phyloP scores from a whole-genome alignment of 2,888 invertebrate genomes.

The Caenorhabditis macrosperma region DNA sequence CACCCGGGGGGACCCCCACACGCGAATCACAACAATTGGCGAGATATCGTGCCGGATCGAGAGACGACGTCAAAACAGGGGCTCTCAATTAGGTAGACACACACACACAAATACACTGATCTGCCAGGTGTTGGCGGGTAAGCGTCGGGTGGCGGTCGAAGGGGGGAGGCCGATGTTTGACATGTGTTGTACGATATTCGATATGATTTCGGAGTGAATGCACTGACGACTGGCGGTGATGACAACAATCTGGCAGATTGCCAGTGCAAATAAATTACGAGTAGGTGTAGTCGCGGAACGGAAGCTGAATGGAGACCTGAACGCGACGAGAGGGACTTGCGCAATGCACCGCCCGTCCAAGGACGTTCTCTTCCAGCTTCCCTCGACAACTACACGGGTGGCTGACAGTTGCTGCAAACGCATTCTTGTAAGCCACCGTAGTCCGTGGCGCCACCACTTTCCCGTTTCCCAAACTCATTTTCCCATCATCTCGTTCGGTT shows the following conservation, averaged over 20 bases:
- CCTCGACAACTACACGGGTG: too few species aligned
- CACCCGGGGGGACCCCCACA: conserved; percentile 1
- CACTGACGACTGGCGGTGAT: conserved; percentile 26
- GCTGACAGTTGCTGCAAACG: too few species aligned
- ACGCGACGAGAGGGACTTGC: background rate
- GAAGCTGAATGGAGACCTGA: background rate
- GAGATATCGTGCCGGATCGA: background rate
- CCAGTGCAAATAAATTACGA: conserved; percentile 33
- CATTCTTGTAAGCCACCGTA: background rate
- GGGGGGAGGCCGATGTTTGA: conserved; percentile 54
- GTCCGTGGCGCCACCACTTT: background rate
- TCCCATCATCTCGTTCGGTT: conserved; percentile 5
- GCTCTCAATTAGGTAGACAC: conserved; percentile 24
- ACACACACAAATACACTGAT: conserved; percentile 15
- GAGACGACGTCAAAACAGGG: conserved; percentile 9
- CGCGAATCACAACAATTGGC: conserved; percentile 23
- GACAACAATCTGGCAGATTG: conserved; percentile 53
- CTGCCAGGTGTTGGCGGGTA: conserved; percentile 42
- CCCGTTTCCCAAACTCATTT: background rate
- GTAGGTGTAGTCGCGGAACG: background rate
- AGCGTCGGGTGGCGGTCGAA: background rate
- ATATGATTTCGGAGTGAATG: conserved; percentile 53
- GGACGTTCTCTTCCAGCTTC: too few species aligned
- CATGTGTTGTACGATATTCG: conserved; percentile 61
- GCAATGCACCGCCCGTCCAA: too few species aligned